phyloP scores from a whole-genome alignment of 2,888 invertebrate species.

The Caenorhabditis panamensis region DNA sequence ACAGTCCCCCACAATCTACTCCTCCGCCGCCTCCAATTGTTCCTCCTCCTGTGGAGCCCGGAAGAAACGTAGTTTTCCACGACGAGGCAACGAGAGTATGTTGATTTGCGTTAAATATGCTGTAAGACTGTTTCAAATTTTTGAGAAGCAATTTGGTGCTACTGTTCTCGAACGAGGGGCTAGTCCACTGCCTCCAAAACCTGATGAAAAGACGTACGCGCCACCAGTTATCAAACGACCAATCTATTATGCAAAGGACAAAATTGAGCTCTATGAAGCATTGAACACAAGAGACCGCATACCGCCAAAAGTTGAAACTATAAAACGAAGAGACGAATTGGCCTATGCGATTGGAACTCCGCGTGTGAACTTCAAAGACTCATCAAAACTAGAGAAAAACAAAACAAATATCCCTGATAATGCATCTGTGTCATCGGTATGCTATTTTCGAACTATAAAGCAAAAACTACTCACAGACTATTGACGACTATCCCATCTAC shows the following conservation, averaged over 20 bases:
- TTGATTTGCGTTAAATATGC: not conserved
- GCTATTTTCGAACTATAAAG: not conserved
- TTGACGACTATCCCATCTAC: conserved; percentile 68
- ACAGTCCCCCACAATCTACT: conserved; percentile 33
- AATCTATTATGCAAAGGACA: conserved; percentile 68
- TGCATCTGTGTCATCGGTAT: conserved; percentile 32
- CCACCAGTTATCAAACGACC: conserved; percentile 64
- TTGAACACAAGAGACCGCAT: conserved; percentile 62
- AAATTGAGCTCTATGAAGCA: conserved; percentile 65
- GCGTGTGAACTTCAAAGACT: conserved; percentile 9
- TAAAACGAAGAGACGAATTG: conserved; percentile 21
- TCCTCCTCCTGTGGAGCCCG: conserved; percentile 44
- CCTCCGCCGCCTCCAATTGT: conserved; percentile 58
- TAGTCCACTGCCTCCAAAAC: conserved; percentile 56
- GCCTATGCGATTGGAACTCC: conserved; percentile 31
- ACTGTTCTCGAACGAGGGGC: conserved; percentile 33
- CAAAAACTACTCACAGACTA: conserved; percentile 19
- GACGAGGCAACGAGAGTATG: conserved; percentile 52
- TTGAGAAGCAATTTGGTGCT: conserved; percentile 60
- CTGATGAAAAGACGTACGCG: conserved; percentile 45
- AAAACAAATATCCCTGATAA: not conserved
- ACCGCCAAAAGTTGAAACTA: not conserved
- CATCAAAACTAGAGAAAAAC: not conserved
- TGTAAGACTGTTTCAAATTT: not conserved
- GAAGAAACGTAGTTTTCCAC: conserved; percentile 31